Conservation (phyloP, 2,797 vertebrate species). For the Semotilus atromaculatus region DNA sequence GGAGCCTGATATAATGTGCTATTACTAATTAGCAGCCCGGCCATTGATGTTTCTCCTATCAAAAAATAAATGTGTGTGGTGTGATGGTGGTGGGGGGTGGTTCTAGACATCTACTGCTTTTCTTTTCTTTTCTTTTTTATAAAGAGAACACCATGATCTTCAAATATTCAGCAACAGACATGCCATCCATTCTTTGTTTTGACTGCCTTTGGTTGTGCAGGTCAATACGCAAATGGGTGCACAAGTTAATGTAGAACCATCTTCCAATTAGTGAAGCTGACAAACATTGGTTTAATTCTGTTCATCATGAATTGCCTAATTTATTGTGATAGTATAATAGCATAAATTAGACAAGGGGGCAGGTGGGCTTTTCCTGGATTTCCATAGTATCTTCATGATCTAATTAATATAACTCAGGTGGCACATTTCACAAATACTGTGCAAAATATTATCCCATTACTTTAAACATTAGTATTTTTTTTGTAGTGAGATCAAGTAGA, state of each 20-base stretch:
- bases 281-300: conserved; percentile 39
- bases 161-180: conserved; percentile 67
- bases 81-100: conserved; percentile 41
- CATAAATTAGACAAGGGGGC: conserved; percentile 12
- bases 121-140: not conserved
- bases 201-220: not conserved
- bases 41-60: conserved; percentile 77
- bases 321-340: conserved; percentile 32
- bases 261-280: conserved; percentile 35
- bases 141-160: conserved; percentile 40
- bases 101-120: conserved; percentile 18
- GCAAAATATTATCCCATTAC: not conserved
- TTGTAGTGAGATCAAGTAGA: not conserved
- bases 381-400: conserved; percentile 17
- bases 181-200: conserved; percentile 16
- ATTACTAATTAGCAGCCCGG: conserved; percentile 83
- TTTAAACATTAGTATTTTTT: not conserved
- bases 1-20: conserved; percentile 82
- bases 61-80: conserved; percentile 66
- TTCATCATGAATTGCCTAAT: conserved; percentile 26
- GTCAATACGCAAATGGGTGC: conserved; percentile 8
- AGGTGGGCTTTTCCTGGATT: conserved; percentile 21
- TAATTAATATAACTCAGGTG: not conserved
- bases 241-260: conserved; percentile 28
- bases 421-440: conserved; percentile 5